phyloP scores from a whole-genome alignment of 2,888 invertebrate genomes.

The Gastrophysa polygoni region DNA sequence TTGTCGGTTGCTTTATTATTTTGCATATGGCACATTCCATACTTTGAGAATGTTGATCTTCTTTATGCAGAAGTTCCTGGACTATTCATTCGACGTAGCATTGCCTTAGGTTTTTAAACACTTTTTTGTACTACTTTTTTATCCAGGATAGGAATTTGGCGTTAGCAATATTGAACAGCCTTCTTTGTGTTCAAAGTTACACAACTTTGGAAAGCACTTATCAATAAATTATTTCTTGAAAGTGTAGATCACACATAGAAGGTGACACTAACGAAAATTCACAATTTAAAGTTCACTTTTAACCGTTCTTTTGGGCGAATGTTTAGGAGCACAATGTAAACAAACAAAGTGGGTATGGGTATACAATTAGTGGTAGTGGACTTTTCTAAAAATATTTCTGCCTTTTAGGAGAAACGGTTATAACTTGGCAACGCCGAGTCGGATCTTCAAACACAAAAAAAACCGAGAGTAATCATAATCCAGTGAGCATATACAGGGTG shows the following conservation, averaged over 20 bases:
- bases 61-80: neutral
- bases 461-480: too few relatives aligned
- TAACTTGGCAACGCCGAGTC: too few relatives aligned
- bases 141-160: neutral
- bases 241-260: neutral
- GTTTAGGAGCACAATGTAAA: slow-evolving; percentile 1
- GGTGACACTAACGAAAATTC: neutral
- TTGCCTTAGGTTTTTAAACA: neutral
- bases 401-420: too few relatives aligned
- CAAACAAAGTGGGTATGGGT: too few relatives aligned
- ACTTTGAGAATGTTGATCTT: neutral
- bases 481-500: too few relatives aligned
- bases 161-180: neutral
- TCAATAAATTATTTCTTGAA: neutral
- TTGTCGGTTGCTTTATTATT: too few relatives aligned
- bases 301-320: neutral
- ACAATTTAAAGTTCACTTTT: neutral
- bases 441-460: too few relatives aligned
- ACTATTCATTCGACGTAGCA: neutral
- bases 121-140: neutral
- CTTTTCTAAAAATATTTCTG: too few relatives aligned
- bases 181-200: slow-evolving; percentile 2
- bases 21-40: neutral
- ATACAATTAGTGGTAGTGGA: too few relatives aligned
- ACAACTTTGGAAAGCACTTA: neutral